These are phyloP conservation scores for Perodicticus potto DNA, from an alignment of 2,797 vertebrate genomes.

Conservation along the genomic window DNA sequence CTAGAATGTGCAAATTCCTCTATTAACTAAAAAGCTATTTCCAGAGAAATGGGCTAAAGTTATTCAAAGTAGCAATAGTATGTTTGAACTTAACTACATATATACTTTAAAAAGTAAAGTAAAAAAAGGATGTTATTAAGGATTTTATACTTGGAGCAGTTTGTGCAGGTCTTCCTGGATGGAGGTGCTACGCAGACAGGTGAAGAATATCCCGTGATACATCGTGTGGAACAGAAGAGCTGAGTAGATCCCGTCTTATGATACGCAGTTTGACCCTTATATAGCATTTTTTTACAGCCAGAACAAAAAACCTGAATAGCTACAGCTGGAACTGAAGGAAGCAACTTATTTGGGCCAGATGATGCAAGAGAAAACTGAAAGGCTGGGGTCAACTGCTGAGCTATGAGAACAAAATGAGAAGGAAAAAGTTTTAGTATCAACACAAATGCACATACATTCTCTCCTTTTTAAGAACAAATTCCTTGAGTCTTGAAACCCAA, in stretches of 20 bases:
- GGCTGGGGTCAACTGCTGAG: conserved; percentile 88
- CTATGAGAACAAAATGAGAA: conserved; percentile 81
- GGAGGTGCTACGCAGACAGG: conserved; percentile 83
- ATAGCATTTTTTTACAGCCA: conserved; percentile 94
- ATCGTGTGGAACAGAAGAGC: conserved; percentile 96
- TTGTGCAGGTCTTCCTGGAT: conserved; percentile 91
- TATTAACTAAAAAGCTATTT: conserved; percentile 44
- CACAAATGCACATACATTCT: conserved; percentile 14
- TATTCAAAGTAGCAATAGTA: background rate
- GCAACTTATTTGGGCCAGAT: conserved; percentile 85
- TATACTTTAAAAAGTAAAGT: background rate
- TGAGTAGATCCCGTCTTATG: conserved; percentile 96
- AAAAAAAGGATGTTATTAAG: conserved; percentile 36
- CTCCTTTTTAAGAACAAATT: conserved; percentile 47
- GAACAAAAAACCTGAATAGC: conserved; percentile 92
- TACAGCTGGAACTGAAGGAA: conserved; percentile 87
- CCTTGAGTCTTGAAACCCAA: conserved; percentile 51
- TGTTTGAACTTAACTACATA: conserved; percentile 12
- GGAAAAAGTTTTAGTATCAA: conserved; percentile 67
- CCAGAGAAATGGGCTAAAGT: conserved; percentile 7
- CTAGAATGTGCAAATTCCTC: conserved; percentile 49
- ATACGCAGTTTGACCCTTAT: conserved; percentile 96
- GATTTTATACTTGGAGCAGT: conserved; percentile 93
- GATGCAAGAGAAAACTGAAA: conserved; percentile 87
- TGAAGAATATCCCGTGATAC: conserved; percentile 94